Base-by-base conservation (phyloP, 92 coral and sea anemone species). In the Actinostola sp. region DNA sequence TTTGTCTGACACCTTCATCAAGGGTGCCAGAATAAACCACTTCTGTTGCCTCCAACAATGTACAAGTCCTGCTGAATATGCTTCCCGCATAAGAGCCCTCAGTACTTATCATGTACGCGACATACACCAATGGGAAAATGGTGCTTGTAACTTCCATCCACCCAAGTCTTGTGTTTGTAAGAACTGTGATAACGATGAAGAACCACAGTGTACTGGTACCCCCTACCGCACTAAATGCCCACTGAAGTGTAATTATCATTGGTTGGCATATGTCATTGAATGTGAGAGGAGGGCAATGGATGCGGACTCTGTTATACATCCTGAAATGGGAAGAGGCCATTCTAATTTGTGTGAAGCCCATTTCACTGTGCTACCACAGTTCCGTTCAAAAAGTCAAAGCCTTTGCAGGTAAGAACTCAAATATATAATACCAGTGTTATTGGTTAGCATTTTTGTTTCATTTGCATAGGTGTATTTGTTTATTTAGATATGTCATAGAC, bases 21-120 rank as follows among this genome's bases (percentile, higher is more conserved):
- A 59, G 21, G 48, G 50, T 29, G 88, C 85, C 0, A 43, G 88
- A 31, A 49, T 87, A 15, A 77, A 87, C 71, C 85, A 77, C 69
- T 86, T 81, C 54, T 86, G 87, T 55, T 55, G 79, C 57, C 63
- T 87, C 16, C 81, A 78, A 26, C 89, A 84, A 25, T 84, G 84
- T 56, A 36, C 41, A 19, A 42, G 20, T n/a, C 71, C 72, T 19
- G 72, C 60, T 2, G 70, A 77, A 9, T 84, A 77, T 71, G 75
- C 88, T 32, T 41, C 57, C 34, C 43, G 83, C n/a, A 51, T 83
- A 55, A 70, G 72, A 31, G 52, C 41, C 11, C 55, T 81, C 21
- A 24, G 25, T 1, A 50, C 24, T 12, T 60, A 76, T 21, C 74
- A 76, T 55, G 49, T n/a, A 25, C 66, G 51, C 26, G 57, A 76